Base-by-base conservation (phyloP, 1,140 invertebrate species). In the Centruroides sculpturatus region DNA sequence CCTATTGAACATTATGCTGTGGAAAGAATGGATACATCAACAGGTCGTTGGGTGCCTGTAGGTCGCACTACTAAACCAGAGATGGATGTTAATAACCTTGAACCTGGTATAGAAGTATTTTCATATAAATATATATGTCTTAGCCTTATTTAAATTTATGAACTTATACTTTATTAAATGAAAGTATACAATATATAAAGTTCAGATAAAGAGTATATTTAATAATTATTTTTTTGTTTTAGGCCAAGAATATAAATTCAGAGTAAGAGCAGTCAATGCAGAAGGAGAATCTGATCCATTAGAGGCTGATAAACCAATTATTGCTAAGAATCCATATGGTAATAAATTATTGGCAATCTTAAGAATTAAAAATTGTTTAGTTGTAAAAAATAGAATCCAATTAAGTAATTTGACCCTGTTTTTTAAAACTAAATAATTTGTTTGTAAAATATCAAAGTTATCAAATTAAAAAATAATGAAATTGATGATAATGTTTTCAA, bases 311-410 rank as follows among this genome's bases (percentile, higher is more conserved):
- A 92, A 89, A 71, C 82, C 87, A 47, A 83, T 94, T 47, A 73
- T 96, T 55, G 93, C 94, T 49, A 98, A 98, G 76, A 92, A 98
- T 85, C 94, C 94, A 66, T 98, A 91, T 89, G 89, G 96, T 76
- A 90, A 92, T 41, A 23, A 23, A 23, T 23, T 23, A 23, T 23
- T 23, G 0, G 2, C 23, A 23, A 23, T 23, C 23, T 23, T 23
- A 23, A 23, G 23, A 23, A 23, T 23, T 23, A 23, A 23, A 23
- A 23, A 23, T 23, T 23, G 23, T 23, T 23, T 23, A 23, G 23
- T 23, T 23, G 2, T 23, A 23, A 23, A 23, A n/a, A 23, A 23
- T 23, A 23, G 23, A 23, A 23, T 23, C 23, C 23, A 23, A 23
- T 23, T 23, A 23, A 23, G 23, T 23, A 23, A 23, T 23, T 23